Evolutionary conservation across 2,797 vertebrate species (phyloP).

Genomic region (Setipinna tenuifilis): DNA sequence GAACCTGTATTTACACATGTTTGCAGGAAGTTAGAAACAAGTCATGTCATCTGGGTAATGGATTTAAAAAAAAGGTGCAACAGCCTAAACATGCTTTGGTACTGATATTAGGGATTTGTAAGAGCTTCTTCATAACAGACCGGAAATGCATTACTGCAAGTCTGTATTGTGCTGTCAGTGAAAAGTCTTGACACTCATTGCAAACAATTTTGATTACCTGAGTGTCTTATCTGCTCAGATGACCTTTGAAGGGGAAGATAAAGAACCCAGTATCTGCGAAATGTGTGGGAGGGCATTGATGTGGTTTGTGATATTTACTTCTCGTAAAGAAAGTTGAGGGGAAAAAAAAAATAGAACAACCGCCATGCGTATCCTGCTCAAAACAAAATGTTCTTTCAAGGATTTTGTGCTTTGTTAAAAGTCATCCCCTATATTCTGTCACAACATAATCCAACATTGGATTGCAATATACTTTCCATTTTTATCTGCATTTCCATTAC

Average conservation of each 20-base stretch:
- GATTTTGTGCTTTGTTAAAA: slow-evolving; percentile 47
- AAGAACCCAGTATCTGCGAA: slow-evolving; percentile 73
- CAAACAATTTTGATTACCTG: slow-evolving; percentile 68
- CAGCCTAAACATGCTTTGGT: not conserved
- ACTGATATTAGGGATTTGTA: not conserved
- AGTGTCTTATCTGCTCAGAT: slow-evolving; percentile 78
- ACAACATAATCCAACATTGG: too few species aligned
- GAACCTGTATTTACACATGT: not conserved
- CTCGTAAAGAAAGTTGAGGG: slow-evolving; percentile 78
- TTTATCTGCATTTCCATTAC: not conserved
- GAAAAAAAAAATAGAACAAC: slow-evolving; percentile 70
- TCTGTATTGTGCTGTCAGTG: not conserved
- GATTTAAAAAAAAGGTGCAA: not conserved
- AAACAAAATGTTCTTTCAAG: slow-evolving; percentile 71
- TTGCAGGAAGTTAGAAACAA: not conserved
- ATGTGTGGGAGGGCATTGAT: slow-evolving; percentile 87
- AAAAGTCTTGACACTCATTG: slow-evolving; percentile 30
- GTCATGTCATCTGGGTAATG: not conserved
- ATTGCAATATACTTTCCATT: not conserved
- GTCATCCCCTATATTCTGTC: too few species aligned
- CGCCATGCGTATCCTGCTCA: slow-evolving; percentile 66
- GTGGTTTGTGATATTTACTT: slow-evolving; percentile 89
- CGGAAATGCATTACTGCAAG: not conserved
- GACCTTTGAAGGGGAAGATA: slow-evolving; percentile 89
- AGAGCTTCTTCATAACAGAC: not conserved